Evolutionary conservation across 2,113 vertebrate genomes (phyloP).

Genomic region (Aythya baeri): DNA sequence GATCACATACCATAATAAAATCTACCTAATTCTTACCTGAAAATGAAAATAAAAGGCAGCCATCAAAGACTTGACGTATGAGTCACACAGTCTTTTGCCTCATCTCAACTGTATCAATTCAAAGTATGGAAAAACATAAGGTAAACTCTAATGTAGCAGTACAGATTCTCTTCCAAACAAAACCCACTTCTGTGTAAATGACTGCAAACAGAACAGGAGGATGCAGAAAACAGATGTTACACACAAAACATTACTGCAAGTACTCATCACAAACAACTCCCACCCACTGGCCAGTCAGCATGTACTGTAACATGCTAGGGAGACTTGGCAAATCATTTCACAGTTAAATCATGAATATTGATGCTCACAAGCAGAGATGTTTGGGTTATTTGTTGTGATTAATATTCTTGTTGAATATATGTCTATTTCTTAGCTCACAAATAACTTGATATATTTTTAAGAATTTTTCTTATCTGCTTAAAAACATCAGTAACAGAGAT

Average conservation of each 20-base stretch:
- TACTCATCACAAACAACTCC: slow-evolving; percentile 37
- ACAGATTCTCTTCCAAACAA: neutral
- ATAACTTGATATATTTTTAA: neutral
- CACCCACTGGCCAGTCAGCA: slow-evolving; percentile 52
- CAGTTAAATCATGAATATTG: slow-evolving; percentile 34
- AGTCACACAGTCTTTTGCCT: neutral
- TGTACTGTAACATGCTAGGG: slow-evolving; percentile 14
- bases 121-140: neutral
- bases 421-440: slow-evolving; percentile 4
- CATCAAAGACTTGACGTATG: neutral
- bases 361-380: slow-evolving; percentile 24
- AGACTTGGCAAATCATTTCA: slow-evolving; percentile 45
- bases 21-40: neutral
- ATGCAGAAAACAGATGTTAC: slow-evolving; percentile 52
- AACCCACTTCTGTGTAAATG: neutral
- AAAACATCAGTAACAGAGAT: neutral
- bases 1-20: neutral
- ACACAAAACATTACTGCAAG: slow-evolving; percentile 45
- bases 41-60: neutral
- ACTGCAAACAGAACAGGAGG: slow-evolving; percentile 32
- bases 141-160: neutral
- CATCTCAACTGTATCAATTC: neutral
- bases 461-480: neutral
- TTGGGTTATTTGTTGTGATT: slow-evolving; percentile 43
- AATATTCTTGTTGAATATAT: neutral